Evolutionary conservation across 2,888 invertebrate species (phyloP).

Genomic region (Lasioglossum leucozonium): DNA sequence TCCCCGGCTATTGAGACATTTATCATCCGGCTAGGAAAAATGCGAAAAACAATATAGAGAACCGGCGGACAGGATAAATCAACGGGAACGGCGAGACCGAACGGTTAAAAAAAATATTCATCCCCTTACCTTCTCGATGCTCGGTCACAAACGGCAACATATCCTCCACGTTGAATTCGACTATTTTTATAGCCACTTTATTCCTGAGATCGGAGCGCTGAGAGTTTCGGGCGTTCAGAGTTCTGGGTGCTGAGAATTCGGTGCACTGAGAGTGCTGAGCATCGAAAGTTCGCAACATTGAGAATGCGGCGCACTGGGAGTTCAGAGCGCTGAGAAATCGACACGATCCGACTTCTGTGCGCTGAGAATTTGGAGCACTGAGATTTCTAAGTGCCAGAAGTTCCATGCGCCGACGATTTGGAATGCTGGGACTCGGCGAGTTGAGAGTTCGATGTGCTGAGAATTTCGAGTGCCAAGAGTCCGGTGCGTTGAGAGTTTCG

Average conservation of each 20-base stretch:
- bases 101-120: background rate
- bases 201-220: background rate
- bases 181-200: background rate
- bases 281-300: too few relatives aligned
- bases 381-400: too few relatives aligned
- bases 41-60: constrained; percentile 18
- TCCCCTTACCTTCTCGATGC: background rate
- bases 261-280: background rate
- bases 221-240: background rate
- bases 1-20: constrained; percentile 54
- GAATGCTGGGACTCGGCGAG: too few relatives aligned
- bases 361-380: too few relatives aligned
- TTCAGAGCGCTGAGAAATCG: too few relatives aligned
- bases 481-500: background rate
- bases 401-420: too few relatives aligned
- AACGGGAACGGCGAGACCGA: constrained; percentile 8
- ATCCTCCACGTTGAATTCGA: background rate
- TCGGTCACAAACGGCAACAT: too few relatives aligned
- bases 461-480: background rate
- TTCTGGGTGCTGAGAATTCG: background rate
- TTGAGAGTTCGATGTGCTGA: background rate
- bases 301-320: too few relatives aligned
- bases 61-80: constrained; percentile 27
- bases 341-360: too few relatives aligned
- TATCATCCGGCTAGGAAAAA: constrained; percentile 29